phyloP scores from a whole-genome alignment of 30 jellyfish, hydroid and myxozoan species.

The Aurelia aurita complex sp. Pacific region DNA sequence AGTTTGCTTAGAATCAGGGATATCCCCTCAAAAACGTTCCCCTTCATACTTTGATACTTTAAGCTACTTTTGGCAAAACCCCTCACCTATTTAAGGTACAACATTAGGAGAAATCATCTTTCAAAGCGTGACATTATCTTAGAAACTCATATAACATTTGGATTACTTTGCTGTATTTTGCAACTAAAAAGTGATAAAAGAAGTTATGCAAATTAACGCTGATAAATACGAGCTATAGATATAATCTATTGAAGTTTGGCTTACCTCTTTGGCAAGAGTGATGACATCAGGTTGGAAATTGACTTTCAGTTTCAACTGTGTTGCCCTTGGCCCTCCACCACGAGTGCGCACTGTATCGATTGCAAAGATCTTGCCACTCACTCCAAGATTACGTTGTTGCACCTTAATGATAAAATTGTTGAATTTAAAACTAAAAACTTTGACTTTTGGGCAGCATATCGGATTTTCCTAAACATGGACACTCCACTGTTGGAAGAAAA shows the following conservation, averaged over 20 bases:
- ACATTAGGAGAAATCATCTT: too few species aligned
- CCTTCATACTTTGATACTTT: too few species aligned
- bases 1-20: too few species aligned
- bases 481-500: background rate
- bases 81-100: too few species aligned
- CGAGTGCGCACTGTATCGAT: conserved; percentile 79
- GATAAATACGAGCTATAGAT: background rate
- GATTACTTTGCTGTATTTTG: too few species aligned
- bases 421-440: background rate
- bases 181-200: too few species aligned
- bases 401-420: conserved; percentile 26
- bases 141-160: too few species aligned
- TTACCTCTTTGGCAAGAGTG: conserved; percentile 94
- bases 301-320: conserved; percentile 78
- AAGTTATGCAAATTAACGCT: too few species aligned
- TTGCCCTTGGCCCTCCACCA: conserved; percentile 75
- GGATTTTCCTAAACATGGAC: background rate
- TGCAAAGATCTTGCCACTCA: conserved; percentile 88
- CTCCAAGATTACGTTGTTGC: conserved; percentile 91
- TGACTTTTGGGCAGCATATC: background rate
- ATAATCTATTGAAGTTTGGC: background rate
- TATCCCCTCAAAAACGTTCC: too few species aligned
- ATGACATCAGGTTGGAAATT: conserved; percentile 92
- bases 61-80: too few species aligned
- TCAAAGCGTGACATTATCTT: too few species aligned